Base-by-base conservation (phyloP, 2,797 vertebrate species). In the Gallirallus australis region DNA sequence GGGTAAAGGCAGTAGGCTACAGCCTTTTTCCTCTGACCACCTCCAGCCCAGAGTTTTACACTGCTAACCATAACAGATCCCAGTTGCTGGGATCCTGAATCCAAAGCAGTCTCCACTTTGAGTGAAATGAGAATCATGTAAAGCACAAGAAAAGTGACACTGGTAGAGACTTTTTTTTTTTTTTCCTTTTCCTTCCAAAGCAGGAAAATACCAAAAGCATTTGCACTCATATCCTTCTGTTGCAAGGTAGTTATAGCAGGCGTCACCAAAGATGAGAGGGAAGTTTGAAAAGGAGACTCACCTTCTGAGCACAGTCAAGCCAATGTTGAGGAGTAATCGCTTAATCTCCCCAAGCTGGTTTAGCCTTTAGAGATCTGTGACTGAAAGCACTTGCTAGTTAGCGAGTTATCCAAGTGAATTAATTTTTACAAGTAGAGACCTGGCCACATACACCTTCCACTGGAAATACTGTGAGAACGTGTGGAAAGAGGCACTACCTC, bases 131-230 rank as follows among this genome's bases (percentile, higher is more conserved):
- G 24, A 23, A 8, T 33, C 24, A 52, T 72, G 14, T 25, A 56
- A 83, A 93, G 25, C 3, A 65, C 7, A 61, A 76, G 33, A 75
- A 86, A 87, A 70, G 50, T 71, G 0, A 48, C 24, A 25, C 5
- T 66, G 54, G 54, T 42, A 84, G 10, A 63, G 9, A 60, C 1
- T 3, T 31, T 4, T 35, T 79, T 57, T 5, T 19, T 25, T 65
- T 79, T 37, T 37, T 9, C 10, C 35, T 40, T 60, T 92, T 89
- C 33, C 18, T 77, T 63, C 35, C 12, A 66, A 66, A 72, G 17
- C 3, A n/a, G 12, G 13, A 69, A 71, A 40, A n/a, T 3, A 0
- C 0, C 9, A 1, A 40, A 77, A 24, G 2, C 4, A 28, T 60
- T 72, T 82, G 3, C 18, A 82, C 8, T 84, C 5, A 28, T 27